Evolutionary conservation across 1,140 invertebrate genomes (phyloP).

Genomic region (Oscheius sp.): DNA sequence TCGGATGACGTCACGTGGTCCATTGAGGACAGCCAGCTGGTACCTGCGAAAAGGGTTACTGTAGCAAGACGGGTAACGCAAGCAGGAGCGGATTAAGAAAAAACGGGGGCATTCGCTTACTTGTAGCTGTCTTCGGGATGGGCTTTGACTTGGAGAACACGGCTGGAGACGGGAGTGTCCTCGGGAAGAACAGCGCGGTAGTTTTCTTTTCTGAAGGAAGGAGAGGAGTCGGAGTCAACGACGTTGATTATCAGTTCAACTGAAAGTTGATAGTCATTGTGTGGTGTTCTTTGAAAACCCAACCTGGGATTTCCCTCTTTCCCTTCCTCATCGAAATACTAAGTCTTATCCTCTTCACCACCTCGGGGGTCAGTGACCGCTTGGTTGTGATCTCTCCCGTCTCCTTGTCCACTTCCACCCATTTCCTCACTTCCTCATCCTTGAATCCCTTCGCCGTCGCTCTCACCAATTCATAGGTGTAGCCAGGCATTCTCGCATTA

Average conservation of each 20-base stretch:
- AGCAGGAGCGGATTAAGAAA: too few species aligned
- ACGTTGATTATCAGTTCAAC: slow-evolving; percentile 32
- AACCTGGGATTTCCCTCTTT: slow-evolving; percentile 25
- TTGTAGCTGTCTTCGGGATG: slow-evolving; percentile 10
- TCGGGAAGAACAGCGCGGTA: slow-evolving; percentile 1
- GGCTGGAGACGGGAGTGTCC: not conserved
- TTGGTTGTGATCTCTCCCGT: slow-evolving; percentile 16
- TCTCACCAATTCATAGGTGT: slow-evolving; percentile 16
- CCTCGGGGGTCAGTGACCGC: slow-evolving; percentile 1
- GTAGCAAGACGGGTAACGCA: not conserved
- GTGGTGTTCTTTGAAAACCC: not conserved
- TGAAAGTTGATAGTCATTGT: not conserved
- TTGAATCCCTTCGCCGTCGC: slow-evolving; percentile 19
- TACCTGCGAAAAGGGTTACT: slow-evolving; percentile 21
- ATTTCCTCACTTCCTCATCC: slow-evolving; percentile 19
- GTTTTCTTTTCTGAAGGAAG: slow-evolving; percentile 14
- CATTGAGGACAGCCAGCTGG: not conserved
- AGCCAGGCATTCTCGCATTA: slow-evolving; percentile 28
- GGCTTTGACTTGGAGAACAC: not conserved
- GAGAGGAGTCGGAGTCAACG: slow-evolving; percentile 25
- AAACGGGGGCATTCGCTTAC: too few species aligned
- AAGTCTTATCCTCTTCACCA: slow-evolving; percentile 14
- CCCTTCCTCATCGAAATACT: slow-evolving; percentile 30
- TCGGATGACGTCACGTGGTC: slow-evolving; percentile 9
- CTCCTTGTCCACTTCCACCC: slow-evolving; percentile 18